Evolutionary conservation across 2,113 vertebrate species (phyloP).

Genomic region (Lagopus muta): DNA sequence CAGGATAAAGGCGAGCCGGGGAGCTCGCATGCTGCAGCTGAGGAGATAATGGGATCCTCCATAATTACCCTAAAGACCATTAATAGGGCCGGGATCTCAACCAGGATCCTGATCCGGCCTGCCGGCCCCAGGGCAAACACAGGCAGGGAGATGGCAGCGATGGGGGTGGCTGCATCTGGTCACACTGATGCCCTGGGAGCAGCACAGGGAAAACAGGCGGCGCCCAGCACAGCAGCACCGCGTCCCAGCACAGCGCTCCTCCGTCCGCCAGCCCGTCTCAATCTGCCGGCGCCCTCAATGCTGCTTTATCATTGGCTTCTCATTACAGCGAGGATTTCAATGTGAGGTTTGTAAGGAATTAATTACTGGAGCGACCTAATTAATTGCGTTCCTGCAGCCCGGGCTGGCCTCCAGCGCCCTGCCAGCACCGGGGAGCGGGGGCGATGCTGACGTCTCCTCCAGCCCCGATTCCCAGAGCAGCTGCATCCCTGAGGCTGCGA

Average conservation of each 20-base stretch:
- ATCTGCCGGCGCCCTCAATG: not conserved
- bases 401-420: not conserved
- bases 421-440: rapidly evolving
- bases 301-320: not conserved
- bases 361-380: conserved; percentile 64
- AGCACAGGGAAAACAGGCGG: not conserved
- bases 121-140: not conserved
- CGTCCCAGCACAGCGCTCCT: not conserved
- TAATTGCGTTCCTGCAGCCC: conserved; percentile 11
- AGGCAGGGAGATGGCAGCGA: not conserved
- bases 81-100: conserved; percentile 51
- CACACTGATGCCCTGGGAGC: not conserved
- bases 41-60: conserved; percentile 72
- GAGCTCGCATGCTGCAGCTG: not conserved
- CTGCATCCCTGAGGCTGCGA: rapidly evolving
- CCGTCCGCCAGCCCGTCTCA: rapidly evolving
- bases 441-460: not conserved
- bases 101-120: not conserved
- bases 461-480: not conserved
- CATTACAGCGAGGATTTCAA: not conserved
- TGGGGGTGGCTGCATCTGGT: not conserved
- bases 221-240: not conserved
- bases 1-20: conserved; percentile 43
- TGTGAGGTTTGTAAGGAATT: conserved; percentile 50
- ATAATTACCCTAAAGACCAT: conserved; percentile 73